Base-by-base conservation (phyloP, 2,113 vertebrate species). In the Leucopternis melanops region DNA sequence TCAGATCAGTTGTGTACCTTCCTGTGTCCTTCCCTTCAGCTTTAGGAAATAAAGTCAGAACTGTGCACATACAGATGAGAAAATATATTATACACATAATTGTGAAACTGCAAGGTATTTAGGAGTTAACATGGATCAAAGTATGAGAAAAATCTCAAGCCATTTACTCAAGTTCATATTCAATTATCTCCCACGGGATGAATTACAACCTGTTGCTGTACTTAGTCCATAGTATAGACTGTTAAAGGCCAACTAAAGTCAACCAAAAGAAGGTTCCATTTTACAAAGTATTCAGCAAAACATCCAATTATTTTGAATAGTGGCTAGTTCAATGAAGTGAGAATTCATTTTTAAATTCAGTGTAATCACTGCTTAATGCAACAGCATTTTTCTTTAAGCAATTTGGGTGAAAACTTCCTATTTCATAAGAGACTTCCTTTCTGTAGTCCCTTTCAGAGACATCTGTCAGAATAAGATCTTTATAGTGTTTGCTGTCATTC, bases 391-490 rank as follows among this genome's bases (percentile, higher is more conserved):
- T 29, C 34, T 89, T 81, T 38, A 44, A 88, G n/a, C 9, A 67
- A 44, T 54, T 58, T 59, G 45, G 44, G 81, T 93, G 54, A 89
- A 88, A 86, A 65, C 7, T 65, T 92, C 49, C 32, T 74, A 66
- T 88, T 86, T 79, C 57, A 50, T 79, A 95, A 65, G n/a, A 77
- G 32, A 63, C 31, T 90, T 94, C 67, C 87, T 94, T 94, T 96
- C 77, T 16, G 11, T 79, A 94, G 78, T 89, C 44, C 74, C 54
- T 86, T 86, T 58, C n/a, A 90, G 84, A 93, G 38, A 58, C 83
- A 62, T 86, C 81, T 92, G 49, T 86, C 57, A 89, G 92, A 81
- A 92, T 90, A 81, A 95, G 87, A 87, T 54, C 25, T 69, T 70
- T 69, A 20, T 32, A 52, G 38, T 77, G 57, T 54, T 94, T 79